Evolutionary conservation across 2,113 vertebrate genomes (phyloP).

Genomic region (Steatornis caripensis): DNA sequence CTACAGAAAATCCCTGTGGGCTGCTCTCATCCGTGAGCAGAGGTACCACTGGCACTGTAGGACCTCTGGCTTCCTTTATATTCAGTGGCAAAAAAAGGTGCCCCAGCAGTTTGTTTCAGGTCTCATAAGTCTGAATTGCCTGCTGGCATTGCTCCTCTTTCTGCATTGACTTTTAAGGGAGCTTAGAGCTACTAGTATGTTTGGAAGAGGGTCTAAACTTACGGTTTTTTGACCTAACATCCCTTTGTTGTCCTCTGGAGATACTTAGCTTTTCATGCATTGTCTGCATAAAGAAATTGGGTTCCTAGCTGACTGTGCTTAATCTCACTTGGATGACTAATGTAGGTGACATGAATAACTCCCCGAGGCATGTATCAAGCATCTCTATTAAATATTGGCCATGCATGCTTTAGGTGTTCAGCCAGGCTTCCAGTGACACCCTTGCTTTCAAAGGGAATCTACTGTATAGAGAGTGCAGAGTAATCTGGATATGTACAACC

Average conservation of each 20-base stretch:
- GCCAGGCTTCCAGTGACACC: neutral
- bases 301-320: neutral
- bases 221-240: fast-evolving
- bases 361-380: neutral
- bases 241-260: neutral
- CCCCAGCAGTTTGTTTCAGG: neutral
- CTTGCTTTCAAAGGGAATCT: neutral
- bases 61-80: neutral
- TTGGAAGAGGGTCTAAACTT: neutral
- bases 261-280: neutral
- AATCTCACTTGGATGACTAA: neutral
- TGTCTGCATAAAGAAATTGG: neutral
- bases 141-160: neutral
- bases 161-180: neutral
- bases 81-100: neutral
- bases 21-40: neutral
- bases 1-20: neutral
- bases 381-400: neutral
- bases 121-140: neutral
- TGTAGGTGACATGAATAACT: neutral
- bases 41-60: neutral
- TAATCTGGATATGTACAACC: neutral
- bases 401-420: neutral
- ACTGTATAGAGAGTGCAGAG: neutral
- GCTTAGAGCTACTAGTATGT: neutral